phyloP scores from a whole-genome alignment of 2,113 vertebrate genomes.

The Mionectes macconnelli region DNA sequence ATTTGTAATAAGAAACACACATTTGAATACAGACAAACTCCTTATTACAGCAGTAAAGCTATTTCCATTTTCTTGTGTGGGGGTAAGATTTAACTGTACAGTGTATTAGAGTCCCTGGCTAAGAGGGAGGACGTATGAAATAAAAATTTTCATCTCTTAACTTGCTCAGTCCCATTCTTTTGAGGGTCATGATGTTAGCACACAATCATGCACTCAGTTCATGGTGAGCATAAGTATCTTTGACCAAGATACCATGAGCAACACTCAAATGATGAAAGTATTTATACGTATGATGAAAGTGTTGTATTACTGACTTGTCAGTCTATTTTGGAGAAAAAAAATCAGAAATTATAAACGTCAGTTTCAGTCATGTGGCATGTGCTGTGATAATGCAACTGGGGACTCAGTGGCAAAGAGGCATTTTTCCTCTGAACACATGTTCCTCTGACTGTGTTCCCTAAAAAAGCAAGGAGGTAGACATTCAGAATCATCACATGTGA shows the following conservation, averaged over 20 bases:
- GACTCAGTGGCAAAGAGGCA: background rate
- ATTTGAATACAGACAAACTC: background rate
- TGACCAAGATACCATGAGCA: background rate
- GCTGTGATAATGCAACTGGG: background rate
- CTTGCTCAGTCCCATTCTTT: background rate
- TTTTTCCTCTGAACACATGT: background rate
- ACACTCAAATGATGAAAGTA: background rate
- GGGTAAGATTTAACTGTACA: background rate
- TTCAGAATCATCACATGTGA: background rate
- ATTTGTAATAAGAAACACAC: background rate
- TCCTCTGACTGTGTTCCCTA: background rate
- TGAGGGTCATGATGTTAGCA: background rate
- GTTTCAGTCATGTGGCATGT: background rate
- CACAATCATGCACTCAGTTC: background rate
- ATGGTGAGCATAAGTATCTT: background rate
- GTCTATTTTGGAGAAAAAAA: background rate
- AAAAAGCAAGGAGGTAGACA: background rate
- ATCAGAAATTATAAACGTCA: background rate
- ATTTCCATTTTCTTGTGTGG: background rate
- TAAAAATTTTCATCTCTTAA: background rate
- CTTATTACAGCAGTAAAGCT: background rate
- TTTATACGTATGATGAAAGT: background rate
- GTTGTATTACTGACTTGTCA: background rate
- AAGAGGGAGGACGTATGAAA: background rate
- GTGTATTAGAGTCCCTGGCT: too few species aligned